Conservation (phyloP, 92 coral and sea anemone genomes). For the Epizoanthus stellaris region DNA sequence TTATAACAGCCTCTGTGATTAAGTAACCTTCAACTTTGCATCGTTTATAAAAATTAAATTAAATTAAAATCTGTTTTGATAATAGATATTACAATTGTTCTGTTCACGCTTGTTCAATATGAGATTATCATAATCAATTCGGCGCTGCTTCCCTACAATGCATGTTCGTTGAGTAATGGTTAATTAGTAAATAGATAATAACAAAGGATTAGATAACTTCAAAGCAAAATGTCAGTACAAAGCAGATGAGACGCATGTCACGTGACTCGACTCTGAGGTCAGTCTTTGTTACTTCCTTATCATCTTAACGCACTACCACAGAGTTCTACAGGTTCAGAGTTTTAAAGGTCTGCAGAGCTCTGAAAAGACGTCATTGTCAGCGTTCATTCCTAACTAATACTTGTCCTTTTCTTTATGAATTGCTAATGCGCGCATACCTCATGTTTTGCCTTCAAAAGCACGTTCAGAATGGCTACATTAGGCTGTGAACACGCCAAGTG, state of each 20-base stretch:
- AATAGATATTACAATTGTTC: too few relatives aligned
- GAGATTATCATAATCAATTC: too few relatives aligned
- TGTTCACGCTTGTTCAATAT: background rate
- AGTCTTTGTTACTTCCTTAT: background rate
- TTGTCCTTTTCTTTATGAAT: background rate
- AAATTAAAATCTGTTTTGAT: too few relatives aligned
- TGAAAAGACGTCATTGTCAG: background rate
- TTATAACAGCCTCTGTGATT: too few relatives aligned
- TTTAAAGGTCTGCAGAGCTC: background rate
- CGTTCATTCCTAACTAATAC: background rate
- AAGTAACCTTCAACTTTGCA: too few relatives aligned
- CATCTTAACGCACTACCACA: background rate
- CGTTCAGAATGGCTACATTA: background rate
- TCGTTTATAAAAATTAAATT: too few relatives aligned
- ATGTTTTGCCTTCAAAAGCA: background rate
- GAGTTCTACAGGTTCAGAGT: background rate
- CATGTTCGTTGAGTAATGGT: background rate
- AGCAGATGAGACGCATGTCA: too few relatives aligned
- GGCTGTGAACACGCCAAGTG: constrained; percentile 14
- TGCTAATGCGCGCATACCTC: background rate
- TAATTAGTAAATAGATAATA: background rate
- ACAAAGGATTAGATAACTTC: background rate
- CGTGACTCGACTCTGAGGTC: too few relatives aligned
- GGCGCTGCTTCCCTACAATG: background rate
- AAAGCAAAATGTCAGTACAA: too few relatives aligned